These are phyloP conservation scores for Cardiocondyla obscurior DNA, from an alignment of 1,140 invertebrate genomes.

Conservation along the genomic window DNA sequence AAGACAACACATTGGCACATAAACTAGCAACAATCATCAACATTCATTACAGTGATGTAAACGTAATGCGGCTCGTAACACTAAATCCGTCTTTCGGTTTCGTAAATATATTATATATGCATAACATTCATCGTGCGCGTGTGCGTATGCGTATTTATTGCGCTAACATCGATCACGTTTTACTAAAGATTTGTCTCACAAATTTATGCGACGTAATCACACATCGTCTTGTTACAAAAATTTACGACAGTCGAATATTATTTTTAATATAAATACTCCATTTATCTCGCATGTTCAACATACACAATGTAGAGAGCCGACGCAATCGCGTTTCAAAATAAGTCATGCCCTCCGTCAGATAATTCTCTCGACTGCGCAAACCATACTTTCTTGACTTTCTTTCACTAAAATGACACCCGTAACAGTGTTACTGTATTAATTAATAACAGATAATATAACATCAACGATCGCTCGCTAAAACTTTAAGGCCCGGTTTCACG, in stretches of 20 bases:
- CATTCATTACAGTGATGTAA: slow-evolving; percentile 78
- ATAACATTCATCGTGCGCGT: slow-evolving; percentile 68
- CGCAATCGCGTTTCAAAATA: slow-evolving; percentile 26
- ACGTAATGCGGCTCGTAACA: slow-evolving; percentile 67
- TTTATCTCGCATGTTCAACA: slow-evolving; percentile 22
- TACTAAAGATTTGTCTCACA: slow-evolving; percentile 20
- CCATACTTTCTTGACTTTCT: too few relatives aligned
- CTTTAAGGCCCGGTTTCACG: too few relatives aligned
- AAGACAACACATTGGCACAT: slow-evolving; percentile 76
- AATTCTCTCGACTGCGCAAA: not conserved
- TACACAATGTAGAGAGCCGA: not conserved
- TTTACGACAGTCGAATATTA: slow-evolving; percentile 24
- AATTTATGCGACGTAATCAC: slow-evolving; percentile 18
- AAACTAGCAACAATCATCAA: slow-evolving; percentile 80
- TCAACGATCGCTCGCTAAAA: slow-evolving; percentile 45
- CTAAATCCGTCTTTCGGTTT: slow-evolving; percentile 61
- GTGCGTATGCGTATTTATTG: slow-evolving; percentile 40
- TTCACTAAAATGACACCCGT: slow-evolving; percentile 17
- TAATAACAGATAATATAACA: slow-evolving; percentile 34
- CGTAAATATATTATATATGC: slow-evolving; percentile 68
- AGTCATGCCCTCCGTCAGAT: not conserved
- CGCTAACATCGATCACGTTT: slow-evolving; percentile 25
- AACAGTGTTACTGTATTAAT: slow-evolving; percentile 36
- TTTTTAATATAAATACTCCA: slow-evolving; percentile 29
- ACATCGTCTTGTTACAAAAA: slow-evolving; percentile 21